These are phyloP conservation scores for Hypomecis atomaria DNA, from an alignment of 2,888 invertebrate species.

Conservation along the genomic window DNA sequence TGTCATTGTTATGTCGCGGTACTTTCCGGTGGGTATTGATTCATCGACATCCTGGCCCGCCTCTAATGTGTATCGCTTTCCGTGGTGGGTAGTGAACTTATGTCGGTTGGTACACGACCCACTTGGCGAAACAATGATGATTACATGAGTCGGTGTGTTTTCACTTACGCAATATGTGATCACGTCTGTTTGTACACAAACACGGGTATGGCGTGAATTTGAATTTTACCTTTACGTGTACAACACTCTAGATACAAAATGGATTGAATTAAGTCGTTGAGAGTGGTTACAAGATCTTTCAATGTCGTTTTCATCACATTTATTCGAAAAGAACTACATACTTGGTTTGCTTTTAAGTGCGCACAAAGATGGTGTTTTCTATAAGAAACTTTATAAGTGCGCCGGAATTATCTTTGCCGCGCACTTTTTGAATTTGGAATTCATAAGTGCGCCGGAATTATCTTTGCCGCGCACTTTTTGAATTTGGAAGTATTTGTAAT, in stretches of 20 bases:
- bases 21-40: slow-evolving; percentile 49
- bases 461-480: no score
- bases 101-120: slow-evolving; percentile 54
- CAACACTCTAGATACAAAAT: not conserved
- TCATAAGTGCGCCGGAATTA: no score
- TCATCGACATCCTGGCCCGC: slow-evolving; percentile 55
- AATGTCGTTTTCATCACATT: no score
- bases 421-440: no score
- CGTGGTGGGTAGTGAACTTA: slow-evolving; percentile 53
- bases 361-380: no score
- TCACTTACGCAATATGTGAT: slow-evolving; percentile 43
- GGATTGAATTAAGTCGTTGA: not conserved
- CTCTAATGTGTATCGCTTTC: slow-evolving; percentile 55
- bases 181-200: slow-evolving; percentile 22
- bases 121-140: slow-evolving; percentile 56
- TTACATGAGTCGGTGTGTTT: slow-evolving; percentile 39
- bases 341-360: no score
- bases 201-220: slow-evolving; percentile 6
- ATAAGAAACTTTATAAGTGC: no score
- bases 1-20: slow-evolving; percentile 46
- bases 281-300: no score
- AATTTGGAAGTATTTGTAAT: no score
- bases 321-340: no score
- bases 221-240: not conserved
- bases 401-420: no score